Percentiles rank a stretch among this genome's conserved stretches.
Evolutionary conservation across 92 coral and sea anemone genomes (phyloP).

Genomic region (Diadumene lineata): DNA sequence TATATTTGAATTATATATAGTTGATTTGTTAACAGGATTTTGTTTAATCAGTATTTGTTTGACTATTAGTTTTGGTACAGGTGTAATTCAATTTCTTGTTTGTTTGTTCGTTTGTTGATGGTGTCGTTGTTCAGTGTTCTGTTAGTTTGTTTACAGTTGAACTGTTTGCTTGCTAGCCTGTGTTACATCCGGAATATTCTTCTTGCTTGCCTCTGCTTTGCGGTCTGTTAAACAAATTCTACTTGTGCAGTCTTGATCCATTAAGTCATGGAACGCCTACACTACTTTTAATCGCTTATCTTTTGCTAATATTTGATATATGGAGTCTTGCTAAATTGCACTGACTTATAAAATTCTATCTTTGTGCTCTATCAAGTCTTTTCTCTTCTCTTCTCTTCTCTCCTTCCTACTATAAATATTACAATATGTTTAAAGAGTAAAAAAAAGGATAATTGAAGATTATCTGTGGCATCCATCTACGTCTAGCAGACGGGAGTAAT

Average conservation of each 20-base stretch:
- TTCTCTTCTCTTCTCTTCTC: not conserved
- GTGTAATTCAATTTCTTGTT: too few species aligned
- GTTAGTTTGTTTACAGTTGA: too few species aligned
- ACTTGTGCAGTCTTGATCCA: not conserved
- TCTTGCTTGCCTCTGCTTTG: too few species aligned
- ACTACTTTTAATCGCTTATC: not conserved
- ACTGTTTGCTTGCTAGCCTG: not conserved
- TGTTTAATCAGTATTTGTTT: too few species aligned
- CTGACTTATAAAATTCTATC: not conserved
- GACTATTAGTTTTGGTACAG: too few species aligned
- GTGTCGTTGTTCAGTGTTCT: too few species aligned
- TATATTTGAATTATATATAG: too few species aligned
- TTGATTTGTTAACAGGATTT: too few species aligned
- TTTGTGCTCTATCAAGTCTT: not conserved
- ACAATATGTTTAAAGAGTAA: too few species aligned
- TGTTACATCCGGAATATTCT: not conserved
- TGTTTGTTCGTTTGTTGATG: too few species aligned
- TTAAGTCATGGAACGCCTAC: not conserved
- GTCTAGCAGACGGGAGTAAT: not conserved
- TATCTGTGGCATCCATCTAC: not conserved
- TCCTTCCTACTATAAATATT: too few species aligned
- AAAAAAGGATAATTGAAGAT: not conserved
- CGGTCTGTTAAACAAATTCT: too few species aligned
- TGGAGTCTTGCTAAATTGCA: not conserved
- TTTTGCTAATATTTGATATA: not conserved